Evolutionary conservation across 2,113 vertebrate genomes (phyloP).

Genomic region (Xiphophorus maculatus): DNA sequence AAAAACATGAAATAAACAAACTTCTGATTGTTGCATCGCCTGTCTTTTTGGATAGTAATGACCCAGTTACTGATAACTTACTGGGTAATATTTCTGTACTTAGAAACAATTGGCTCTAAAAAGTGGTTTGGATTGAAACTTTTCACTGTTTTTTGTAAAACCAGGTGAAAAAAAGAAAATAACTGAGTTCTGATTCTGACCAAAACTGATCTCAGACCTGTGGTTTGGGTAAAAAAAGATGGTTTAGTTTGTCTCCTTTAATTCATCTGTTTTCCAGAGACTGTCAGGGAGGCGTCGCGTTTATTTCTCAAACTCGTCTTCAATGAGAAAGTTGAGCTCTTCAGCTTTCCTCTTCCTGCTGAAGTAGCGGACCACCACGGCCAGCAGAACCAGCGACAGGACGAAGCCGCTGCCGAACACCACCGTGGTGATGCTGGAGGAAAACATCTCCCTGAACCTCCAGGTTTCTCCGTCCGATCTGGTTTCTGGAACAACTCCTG

Average conservation of each 20-base stretch:
- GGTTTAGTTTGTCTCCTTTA: not conserved
- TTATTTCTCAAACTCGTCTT: not conserved
- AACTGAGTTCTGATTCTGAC: not conserved
- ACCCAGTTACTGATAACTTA: too few relatives aligned
- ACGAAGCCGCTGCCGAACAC: slow-evolving; percentile 50
- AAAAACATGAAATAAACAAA: too few relatives aligned
- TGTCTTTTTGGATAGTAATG: too few relatives aligned
- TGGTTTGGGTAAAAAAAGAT: not conserved
- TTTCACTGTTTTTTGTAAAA: too few relatives aligned
- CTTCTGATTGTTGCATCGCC: too few relatives aligned
- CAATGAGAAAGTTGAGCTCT: slow-evolving; percentile 40
- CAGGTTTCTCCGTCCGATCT: not conserved
- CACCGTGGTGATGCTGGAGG: slow-evolving; percentile 27
- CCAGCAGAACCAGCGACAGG: slow-evolving; percentile 22
- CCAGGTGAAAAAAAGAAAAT: too few relatives aligned
- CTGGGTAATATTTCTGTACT: too few relatives aligned
- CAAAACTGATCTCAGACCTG: not conserved
- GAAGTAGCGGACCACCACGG: slow-evolving; percentile 15
- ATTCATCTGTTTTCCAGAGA: not conserved
- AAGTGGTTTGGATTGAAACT: too few relatives aligned
- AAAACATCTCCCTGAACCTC: slow-evolving; percentile 2
- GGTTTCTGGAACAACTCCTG: not conserved
- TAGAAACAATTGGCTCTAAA: too few relatives aligned
- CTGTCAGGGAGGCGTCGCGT: not conserved
- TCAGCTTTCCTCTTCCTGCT: slow-evolving; percentile 25